A percentile compares a stretch with the other conserved stretches of the same genome.
Conservation (phyloP, 2,113 vertebrate genomes). For the Lathamus discolor region DNA sequence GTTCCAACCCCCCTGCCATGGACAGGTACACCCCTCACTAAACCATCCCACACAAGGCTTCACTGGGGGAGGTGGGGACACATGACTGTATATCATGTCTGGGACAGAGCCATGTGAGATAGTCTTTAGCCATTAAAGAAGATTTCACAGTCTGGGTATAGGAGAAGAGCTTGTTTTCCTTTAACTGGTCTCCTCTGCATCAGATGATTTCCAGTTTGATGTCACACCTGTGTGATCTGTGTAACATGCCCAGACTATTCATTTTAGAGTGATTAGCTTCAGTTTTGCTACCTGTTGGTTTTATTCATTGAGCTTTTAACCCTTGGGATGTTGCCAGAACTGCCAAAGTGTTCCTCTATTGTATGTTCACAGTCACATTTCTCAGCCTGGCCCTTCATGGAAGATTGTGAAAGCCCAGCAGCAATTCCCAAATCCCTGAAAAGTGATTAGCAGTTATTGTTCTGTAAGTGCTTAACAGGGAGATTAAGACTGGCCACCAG, state of each 20-base stretch:
- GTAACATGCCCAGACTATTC: neutral
- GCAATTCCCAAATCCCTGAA: constrained; percentile 6
- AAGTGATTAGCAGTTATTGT: constrained; percentile 25
- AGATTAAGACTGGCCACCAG: constrained; percentile 25
- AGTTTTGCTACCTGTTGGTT: neutral
- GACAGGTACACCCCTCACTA: no score
- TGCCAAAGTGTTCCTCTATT: neutral
- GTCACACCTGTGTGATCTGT: neutral
- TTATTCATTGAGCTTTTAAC: neutral
- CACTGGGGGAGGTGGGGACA: accelerated
- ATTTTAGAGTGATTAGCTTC: neutral
- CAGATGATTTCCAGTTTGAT: neutral
- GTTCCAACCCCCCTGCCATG: no score
- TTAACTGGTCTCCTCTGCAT: neutral
- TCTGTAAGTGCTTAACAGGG: constrained; percentile 7
- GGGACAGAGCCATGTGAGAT: neutral
- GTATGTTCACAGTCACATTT: neutral
- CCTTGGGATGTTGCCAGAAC: neutral
- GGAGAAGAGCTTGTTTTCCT: neutral
- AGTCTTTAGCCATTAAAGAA: neutral
- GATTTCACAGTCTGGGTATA: neutral
- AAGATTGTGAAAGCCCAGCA: neutral
- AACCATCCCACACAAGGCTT: no score
- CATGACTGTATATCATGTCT: neutral
- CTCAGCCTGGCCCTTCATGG: neutral